A percentile compares a stretch with the other conserved stretches of the same genome.
These are phyloP conservation scores for Amphimallon solstitiale DNA, from an alignment of 2,888 invertebrate genomes.

Conservation along the genomic window DNA sequence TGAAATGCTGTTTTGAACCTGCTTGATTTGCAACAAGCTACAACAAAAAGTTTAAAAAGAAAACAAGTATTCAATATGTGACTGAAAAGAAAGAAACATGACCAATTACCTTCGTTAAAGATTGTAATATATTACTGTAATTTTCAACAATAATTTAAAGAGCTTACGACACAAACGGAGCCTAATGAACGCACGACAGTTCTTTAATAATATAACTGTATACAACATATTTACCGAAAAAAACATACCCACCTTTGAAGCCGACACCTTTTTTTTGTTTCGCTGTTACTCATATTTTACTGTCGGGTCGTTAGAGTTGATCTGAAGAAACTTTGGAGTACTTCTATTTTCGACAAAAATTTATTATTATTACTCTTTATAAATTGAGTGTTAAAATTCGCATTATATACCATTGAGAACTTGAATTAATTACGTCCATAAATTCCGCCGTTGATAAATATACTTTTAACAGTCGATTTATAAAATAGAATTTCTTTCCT, in stretches of 20 bases:
- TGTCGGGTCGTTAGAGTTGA: conserved; percentile 28
- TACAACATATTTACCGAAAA: conserved; percentile 1
- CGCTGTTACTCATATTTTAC: conserved; percentile 16
- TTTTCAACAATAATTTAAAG: conserved; percentile 12
- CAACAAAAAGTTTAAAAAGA: not conserved
- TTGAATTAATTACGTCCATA: conserved; percentile 23
- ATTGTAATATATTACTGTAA: conserved; percentile 15
- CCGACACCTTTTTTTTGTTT: not conserved
- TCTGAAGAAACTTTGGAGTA: conserved; percentile 4
- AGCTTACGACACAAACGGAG: not conserved
- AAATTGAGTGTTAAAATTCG: conserved; percentile 32
- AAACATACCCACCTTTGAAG: conserved; percentile 1
- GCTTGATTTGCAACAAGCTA: not conserved
- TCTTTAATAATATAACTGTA: not conserved
- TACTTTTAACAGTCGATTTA: conserved; percentile 30
- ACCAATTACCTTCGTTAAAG: conserved; percentile 3
- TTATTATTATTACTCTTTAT: conserved; percentile 19
- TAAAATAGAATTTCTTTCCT: conserved; percentile 30
- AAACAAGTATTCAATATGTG: not conserved
- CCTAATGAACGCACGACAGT: not conserved
- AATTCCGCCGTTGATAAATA: conserved; percentile 22
- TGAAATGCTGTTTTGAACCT: not conserved
- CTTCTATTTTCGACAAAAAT: conserved; percentile 24
- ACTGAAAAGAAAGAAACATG: conserved; percentile 3
- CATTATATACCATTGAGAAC: conserved; percentile 22